Percentiles rank a stretch among this genome's conserved stretches.
phyloP scores from a whole-genome alignment of 2,888 invertebrate species.

The Dyspetes luteomarginatus region DNA sequence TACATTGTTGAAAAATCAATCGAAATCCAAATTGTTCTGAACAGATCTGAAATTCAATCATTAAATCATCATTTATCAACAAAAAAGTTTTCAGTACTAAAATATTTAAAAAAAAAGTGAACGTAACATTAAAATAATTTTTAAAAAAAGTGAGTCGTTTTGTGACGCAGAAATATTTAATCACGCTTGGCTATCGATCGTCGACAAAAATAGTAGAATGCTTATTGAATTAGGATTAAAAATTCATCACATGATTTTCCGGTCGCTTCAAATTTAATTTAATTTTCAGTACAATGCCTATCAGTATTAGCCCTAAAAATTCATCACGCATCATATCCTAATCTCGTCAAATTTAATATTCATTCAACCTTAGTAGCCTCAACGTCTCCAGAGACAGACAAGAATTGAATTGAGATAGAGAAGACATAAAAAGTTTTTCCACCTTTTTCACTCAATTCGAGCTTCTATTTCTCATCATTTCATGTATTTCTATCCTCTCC shows the following conservation, averaged over 20 bases:
- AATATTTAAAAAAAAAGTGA: background rate
- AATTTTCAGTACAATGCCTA: background rate
- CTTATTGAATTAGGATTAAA: background rate
- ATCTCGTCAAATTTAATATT: background rate
- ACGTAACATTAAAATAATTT: background rate
- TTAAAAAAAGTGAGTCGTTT: background rate
- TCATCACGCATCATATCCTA: background rate
- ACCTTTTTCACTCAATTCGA: slow-evolving; percentile 23
- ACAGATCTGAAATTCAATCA: background rate
- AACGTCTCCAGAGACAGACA: background rate
- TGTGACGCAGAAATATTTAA: background rate
- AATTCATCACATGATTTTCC: background rate
- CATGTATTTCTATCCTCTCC: slow-evolving; percentile 11
- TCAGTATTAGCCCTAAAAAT: background rate
- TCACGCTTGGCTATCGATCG: background rate
- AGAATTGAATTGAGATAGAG: slow-evolving; percentile 7
- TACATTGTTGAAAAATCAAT: background rate
- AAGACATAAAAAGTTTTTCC: slow-evolving; percentile 14
- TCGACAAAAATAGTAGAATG: background rate
- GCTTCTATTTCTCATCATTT: slow-evolving; percentile 28
- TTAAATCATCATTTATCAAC: background rate
- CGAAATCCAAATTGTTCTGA: no score
- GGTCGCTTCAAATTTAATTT: no score
- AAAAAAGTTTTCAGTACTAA: background rate
- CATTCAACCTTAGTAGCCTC: background rate